These are phyloP conservation scores for Pterocles burchelli DNA, from an alignment of 2,113 vertebrate genomes.

Conservation along the genomic window DNA sequence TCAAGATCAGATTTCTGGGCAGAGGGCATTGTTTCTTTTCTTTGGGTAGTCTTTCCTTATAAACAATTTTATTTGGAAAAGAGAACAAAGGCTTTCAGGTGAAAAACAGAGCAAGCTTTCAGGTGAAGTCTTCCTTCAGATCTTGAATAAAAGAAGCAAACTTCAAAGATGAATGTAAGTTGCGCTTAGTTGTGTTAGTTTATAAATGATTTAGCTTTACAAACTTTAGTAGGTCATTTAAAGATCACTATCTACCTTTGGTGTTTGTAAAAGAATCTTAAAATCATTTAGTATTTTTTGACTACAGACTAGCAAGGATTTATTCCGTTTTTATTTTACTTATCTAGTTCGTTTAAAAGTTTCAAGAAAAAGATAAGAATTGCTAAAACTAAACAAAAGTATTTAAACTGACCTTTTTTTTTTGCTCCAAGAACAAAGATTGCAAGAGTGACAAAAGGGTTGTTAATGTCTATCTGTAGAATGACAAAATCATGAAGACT, in stretches of 20 bases:
- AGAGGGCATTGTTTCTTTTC: neutral
- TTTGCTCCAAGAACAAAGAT: neutral
- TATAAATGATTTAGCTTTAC: slow-evolving; percentile 29
- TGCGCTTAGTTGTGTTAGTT: slow-evolving; percentile 19
- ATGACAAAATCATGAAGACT: neutral
- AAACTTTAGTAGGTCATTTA: slow-evolving; percentile 46
- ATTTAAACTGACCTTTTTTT: neutral
- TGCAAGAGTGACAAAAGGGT: neutral
- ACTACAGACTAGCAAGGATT: neutral
- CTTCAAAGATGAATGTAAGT: slow-evolving; percentile 30
- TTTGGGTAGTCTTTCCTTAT: neutral
- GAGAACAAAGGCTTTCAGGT: slow-evolving; percentile 42
- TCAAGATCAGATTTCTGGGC: neutral
- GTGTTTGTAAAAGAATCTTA: neutral
- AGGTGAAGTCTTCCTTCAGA: slow-evolving; percentile 24
- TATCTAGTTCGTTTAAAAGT: neutral
- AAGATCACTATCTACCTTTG: neutral
- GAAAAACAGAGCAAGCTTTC: slow-evolving; percentile 1
- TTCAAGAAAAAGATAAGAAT: neutral
- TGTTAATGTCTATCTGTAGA: neutral
- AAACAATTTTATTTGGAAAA: neutral
- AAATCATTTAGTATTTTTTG: neutral
- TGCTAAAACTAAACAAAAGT: neutral
- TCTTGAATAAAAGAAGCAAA: slow-evolving; percentile 10
- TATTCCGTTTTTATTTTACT: neutral